phyloP scores from a whole-genome alignment of 2,113 vertebrate genomes.

The Mellivora capensis region DNA sequence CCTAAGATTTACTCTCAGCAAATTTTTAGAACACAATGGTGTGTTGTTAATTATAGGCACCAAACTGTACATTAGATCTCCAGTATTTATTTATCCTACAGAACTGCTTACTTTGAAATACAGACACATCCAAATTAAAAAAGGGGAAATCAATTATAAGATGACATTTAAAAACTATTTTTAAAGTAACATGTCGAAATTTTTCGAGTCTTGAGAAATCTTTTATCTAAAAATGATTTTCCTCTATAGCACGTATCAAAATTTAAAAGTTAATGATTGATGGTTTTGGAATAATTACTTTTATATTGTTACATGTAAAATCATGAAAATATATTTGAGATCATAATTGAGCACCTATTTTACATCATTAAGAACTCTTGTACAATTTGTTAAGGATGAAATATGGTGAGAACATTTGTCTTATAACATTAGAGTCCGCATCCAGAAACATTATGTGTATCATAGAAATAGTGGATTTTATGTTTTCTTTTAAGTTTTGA shows the following conservation, averaged over 20 bases:
- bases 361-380: not conserved
- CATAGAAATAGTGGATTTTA: not conserved
- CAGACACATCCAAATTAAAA: not conserved
- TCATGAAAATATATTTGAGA: not conserved
- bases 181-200: not conserved
- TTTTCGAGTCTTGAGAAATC: not conserved
- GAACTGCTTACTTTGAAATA: not conserved
- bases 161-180: not conserved
- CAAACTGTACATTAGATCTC: not conserved
- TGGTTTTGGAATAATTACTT: conserved; percentile 6
- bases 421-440: not conserved
- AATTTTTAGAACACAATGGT: not conserved
- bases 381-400: not conserved
- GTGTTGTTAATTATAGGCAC: not conserved
- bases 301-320: not conserved
- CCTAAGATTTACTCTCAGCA: not conserved
- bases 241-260: not conserved
- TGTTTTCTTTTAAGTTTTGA: not conserved
- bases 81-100: not conserved
- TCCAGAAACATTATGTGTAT: not conserved
- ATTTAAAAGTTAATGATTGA: not conserved
- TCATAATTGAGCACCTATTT: not conserved
- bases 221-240: conserved; percentile 24
- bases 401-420: not conserved
- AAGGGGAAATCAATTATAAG: not conserved